Conservation (phyloP, 2,113 vertebrate species). For the Neodon shergylaensis region DNA sequence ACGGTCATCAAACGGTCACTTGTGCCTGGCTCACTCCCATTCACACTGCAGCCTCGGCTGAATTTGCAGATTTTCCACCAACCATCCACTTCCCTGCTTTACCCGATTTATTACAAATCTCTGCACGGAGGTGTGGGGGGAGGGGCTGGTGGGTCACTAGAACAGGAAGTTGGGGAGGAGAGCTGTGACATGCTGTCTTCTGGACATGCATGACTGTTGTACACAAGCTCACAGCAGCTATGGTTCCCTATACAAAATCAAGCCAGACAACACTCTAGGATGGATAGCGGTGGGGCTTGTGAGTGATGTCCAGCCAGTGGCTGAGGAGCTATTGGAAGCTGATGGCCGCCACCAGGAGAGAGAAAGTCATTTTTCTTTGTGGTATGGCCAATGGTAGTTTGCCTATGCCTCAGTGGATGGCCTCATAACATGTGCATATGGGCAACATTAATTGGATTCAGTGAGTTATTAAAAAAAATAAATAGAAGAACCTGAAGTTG, state of each 20-base stretch:
- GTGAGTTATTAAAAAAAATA: neutral
- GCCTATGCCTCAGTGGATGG: too few relatives aligned
- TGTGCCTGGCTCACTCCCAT: neutral
- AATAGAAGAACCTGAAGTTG: neutral
- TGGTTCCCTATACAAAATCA: neutral
- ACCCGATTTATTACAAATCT: neutral
- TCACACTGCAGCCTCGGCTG: neutral
- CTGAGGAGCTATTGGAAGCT: neutral
- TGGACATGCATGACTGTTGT: neutral
- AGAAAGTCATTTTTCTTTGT: neutral
- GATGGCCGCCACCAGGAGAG: neutral
- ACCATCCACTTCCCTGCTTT: neutral
- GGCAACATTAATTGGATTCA: neutral
- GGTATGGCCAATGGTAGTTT: too few relatives aligned
- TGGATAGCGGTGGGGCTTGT: neutral
- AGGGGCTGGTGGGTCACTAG: neutral
- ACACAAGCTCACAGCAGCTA: neutral
- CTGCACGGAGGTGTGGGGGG: accelerated
- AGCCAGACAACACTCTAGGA: neutral
- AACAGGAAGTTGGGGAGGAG: neutral
- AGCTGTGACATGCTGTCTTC: neutral
- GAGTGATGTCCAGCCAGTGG: too few relatives aligned
- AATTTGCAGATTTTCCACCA: neutral
- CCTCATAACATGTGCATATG: neutral
- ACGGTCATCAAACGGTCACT: neutral